Base-by-base conservation (phyloP, 2,888 invertebrate species). In the Clitarchus hookeri region DNA sequence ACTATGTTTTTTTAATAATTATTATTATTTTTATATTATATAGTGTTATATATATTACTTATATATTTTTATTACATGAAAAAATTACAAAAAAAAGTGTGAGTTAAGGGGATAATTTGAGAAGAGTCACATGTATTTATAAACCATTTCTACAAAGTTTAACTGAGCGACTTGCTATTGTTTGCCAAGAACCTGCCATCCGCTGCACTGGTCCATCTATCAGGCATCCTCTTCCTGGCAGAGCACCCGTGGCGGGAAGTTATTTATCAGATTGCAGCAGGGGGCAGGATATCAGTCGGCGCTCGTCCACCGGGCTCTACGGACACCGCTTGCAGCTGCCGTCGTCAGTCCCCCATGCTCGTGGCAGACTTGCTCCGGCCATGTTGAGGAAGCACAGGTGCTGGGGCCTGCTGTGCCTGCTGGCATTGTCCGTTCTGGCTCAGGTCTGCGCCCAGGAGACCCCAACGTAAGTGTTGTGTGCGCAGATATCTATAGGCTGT, bases 171-270 rank as follows among this genome's bases (percentile, higher is more conserved):
- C 65, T 65, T 23, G 65, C 23, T 23, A 4, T 19, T 65, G 23
- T 65, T 65, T 65, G 65, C 65, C 19, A 23, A 65, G 65, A 65
- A 65, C 65, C 65, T 65, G 65, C 65, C 65, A 23, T 65, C 65
- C 6, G 65, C 65, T 23, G 19, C 65, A 23, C 65, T 65, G 16
- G 65, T 16, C 19, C 65, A 8, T 65, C 65, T 65, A 65, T 65
- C 65, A 12, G 65, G 65, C 65, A 23, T 65, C 65, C 65, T 65
- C 65, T 65, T 65, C 65, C 65, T 65, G 65, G 65, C 65, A 65
- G 65, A 23, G 65, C 19, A 16, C 19, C 6, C 19, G 19, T 8
- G 65, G 13, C 16, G 65, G 65, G 65, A 65, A 65, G 65, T 23
- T 65, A 65, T 65, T 16, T 65, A 65, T 65, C 65, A 65, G 65